Evolutionary conservation across 2,888 invertebrate species (phyloP), one percentile per base, ranked within the genome.

Genomic region (Charanyca ferruginea): DNA sequence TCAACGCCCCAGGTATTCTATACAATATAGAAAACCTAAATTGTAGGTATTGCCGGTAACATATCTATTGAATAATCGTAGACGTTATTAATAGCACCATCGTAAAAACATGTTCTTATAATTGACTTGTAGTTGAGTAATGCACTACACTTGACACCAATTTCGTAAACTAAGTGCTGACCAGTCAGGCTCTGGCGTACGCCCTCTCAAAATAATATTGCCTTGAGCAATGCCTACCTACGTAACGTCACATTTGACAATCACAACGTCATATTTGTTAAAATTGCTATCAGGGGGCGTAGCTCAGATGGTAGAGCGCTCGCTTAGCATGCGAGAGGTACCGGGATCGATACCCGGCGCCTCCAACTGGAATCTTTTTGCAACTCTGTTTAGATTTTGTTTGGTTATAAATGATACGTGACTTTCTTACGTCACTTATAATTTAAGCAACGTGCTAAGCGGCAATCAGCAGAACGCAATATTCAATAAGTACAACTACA

Each of bases 321-420:
- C 92, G 93, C 92, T 92, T 92, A 92, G 93, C 93, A 92, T 93
- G 91, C 83, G 94, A 94, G 94, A 95, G 93, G 94, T 94, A 94
- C 94, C 93, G 94, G 94, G 94, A 94, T 95, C 94, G 94, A 67
- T 67, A 67, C 73, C 73, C 73, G 63, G 66, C 72, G 66, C 66
- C 66, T 66, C 72, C 65, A 68, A 47, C 6, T 9, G 3, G 3
- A 51, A 2, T 44, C 0, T 51, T 45, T 67, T 72, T 62, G 1
- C 8, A 3, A n/a, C 28, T 18, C 7, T 28, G 9, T 18, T 28
- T 28, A 9, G n/a, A 9, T 25, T n/a, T 49, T 28, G n/a, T 25
- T n/a, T 49, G 2, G 9, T 25, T 13, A 9, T 32, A 9, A 9
- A 9, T 32, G 32, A 16, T 48, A 38, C 23, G 25, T 49, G 25